Evolutionary conservation across 2,888 invertebrate genomes (phyloP), one percentile per base, ranked within the genome.

Genomic region (Argynnis bischoffii): DNA sequence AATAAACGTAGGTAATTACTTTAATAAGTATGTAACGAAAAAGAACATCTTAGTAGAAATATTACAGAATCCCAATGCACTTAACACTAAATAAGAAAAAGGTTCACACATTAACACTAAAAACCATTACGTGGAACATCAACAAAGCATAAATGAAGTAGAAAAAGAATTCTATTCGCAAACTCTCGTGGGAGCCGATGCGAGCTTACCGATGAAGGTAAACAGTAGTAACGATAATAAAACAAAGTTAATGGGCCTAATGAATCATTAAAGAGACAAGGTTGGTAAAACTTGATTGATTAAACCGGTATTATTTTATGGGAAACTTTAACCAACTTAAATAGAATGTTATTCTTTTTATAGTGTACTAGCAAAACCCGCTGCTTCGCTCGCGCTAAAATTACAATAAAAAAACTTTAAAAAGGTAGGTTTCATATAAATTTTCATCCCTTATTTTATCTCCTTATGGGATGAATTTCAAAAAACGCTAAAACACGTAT

Each of bases 231-330:
- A 59, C 51, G 35, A 47, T 61, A 66, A 66, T 68, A 70, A 66
- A 72, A 70, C 64, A 64, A 68, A 61, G 57, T 55, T 64, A 68
- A 70, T 70, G 55, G 60, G 54, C 26, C 60, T 65, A 69, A 73
- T 70, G 67, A 72, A 66, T 71, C 63, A 67, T 70, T 69, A 55
- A 65, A 48, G 57, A 51, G 63, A 63, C 48, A 48, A 51, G 65
- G 59, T 64, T 21, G 59, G 55, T 50, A 59, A 51, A 18, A 59
- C 59, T 47, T 61, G 68, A 69, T 67, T 72, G 67, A 70, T 70
- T 63, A 16, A 63, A 55, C 56, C 55, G 64, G 56, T 67, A 51
- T 46, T 51, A 26, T 50, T 59, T 55, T 31, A 68, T 48, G 55
- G 48, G 68, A 60, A 65, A 63, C 41, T 56, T 64, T 14, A 46